Evolutionary conservation across 64 coral and sea anemone genomes (phyloP).

Genomic region (Porites lutea): DNA sequence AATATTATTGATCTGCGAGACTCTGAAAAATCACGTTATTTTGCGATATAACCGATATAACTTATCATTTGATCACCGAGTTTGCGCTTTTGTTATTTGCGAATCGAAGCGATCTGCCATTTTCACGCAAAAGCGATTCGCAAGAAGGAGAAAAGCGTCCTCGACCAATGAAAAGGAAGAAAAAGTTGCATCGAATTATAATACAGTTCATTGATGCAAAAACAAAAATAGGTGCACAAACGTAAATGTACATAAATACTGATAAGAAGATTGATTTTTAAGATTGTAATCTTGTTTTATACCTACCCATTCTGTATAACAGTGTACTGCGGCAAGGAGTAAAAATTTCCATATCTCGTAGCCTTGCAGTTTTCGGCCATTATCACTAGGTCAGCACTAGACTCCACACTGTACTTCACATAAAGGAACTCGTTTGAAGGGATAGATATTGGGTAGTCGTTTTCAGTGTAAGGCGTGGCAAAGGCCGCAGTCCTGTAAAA

Average conservation of each 20-base stretch:
- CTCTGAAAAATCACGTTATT: no score
- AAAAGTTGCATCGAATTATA: neutral
- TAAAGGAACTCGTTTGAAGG: neutral
- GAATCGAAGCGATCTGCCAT: no score
- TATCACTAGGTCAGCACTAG: neutral
- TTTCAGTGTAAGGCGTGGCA: neutral
- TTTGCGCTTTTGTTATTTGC: no score
- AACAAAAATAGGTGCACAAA: neutral
- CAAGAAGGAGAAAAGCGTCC: no score
- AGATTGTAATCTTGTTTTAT: neutral
- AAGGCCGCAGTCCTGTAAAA: neutral
- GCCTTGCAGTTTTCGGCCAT: slow-evolving; percentile 11
- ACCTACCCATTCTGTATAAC: slow-evolving; percentile 18
- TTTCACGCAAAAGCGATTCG: no score
- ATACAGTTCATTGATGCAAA: neutral
- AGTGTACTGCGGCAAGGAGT: slow-evolving; percentile 25
- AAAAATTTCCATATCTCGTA: slow-evolving; percentile 11
- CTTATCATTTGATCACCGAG: no score
- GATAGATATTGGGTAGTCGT: neutral
- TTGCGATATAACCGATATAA: no score
- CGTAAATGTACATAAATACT: neutral
- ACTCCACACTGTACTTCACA: neutral
- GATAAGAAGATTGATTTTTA: no score
- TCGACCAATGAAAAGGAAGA: no score
- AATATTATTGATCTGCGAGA: no score